Conservation (phyloP, 2,113 vertebrate genomes). For the Hippopotamus amphibius region DNA sequence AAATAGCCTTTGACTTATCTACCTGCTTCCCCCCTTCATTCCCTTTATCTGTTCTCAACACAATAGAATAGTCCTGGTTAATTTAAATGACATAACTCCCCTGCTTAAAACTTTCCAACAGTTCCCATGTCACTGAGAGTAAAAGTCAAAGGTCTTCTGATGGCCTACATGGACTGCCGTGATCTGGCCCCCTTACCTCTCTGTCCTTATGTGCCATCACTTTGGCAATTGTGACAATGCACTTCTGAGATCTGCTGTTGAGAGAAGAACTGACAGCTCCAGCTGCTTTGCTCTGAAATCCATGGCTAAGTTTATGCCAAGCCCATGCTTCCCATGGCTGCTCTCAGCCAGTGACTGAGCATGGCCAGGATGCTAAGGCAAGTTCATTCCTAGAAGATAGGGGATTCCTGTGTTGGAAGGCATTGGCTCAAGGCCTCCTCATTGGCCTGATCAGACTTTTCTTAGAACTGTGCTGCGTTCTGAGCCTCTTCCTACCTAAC, state of each 20-base stretch:
- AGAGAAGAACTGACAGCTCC: not conserved
- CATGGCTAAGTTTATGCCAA: not conserved
- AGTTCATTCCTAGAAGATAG: not conserved
- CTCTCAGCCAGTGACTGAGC: not conserved
- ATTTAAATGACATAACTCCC: slow-evolving; percentile 8
- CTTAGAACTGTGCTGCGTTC: not conserved
- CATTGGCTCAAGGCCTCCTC: not conserved
- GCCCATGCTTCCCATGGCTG: not conserved
- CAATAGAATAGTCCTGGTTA: not conserved
- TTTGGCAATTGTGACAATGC: not conserved
- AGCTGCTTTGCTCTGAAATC: slow-evolving; percentile 6
- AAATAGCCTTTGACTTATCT: not conserved
- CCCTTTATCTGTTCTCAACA: not conserved
- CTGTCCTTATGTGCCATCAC: not conserved
- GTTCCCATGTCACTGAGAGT: not conserved
- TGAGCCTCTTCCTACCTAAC: not conserved
- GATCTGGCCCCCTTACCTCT: not conserved
- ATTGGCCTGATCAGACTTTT: not conserved
- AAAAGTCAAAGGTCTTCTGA: not conserved
- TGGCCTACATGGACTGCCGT: not conserved
- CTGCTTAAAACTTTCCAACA: not conserved
- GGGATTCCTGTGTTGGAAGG: not conserved
- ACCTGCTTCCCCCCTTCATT: not conserved
- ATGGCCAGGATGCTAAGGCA: not conserved
- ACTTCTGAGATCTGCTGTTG: not conserved